These are phyloP conservation scores for Ennomos fuscantarius DNA, from an alignment of 2,888 invertebrate species.

Conservation along the genomic window DNA sequence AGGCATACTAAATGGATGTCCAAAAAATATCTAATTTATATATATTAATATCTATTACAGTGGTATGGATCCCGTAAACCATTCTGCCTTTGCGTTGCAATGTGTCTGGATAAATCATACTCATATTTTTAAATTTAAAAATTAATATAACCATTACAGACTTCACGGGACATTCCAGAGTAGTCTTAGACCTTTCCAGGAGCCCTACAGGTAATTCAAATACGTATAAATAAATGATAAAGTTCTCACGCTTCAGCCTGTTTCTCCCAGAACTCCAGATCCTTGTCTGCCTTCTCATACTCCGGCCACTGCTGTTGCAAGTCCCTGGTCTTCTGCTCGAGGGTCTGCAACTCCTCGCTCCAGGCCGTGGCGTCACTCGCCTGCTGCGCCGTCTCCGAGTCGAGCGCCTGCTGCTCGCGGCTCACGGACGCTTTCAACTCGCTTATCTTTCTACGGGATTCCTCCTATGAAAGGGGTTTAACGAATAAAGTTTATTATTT, in stretches of 20 bases:
- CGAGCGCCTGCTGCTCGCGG: slow-evolving; percentile 51
- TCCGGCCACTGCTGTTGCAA: slow-evolving; percentile 42
- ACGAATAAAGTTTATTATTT: too few relatives aligned
- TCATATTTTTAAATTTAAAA: too few relatives aligned
- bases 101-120: too few relatives aligned
- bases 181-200: too few relatives aligned
- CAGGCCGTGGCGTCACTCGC: slow-evolving; percentile 45
- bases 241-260: slow-evolving; percentile 58
- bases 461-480: slow-evolving; percentile 51
- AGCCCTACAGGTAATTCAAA: too few relatives aligned
- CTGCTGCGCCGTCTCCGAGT: slow-evolving; percentile 48
- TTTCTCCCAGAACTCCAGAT: slow-evolving; percentile 59
- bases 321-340: slow-evolving; percentile 32
- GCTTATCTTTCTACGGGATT: slow-evolving; percentile 52
- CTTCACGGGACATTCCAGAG: too few relatives aligned
- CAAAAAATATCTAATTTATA: too few relatives aligned
- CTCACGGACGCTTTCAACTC: slow-evolving; percentile 53
- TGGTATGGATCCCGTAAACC: too few relatives aligned
- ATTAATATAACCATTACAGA: too few relatives aligned
- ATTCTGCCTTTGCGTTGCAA: too few relatives aligned
- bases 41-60: too few relatives aligned
- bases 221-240: neutral
- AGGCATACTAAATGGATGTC: too few relatives aligned
- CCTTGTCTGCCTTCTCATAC: slow-evolving; percentile 42
- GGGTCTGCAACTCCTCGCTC: slow-evolving; percentile 34